A percentile compares a stretch with the other conserved stretches of the same genome.
Conservation (phyloP, 2,888 invertebrate species). For the Corbicula japonica region DNA sequence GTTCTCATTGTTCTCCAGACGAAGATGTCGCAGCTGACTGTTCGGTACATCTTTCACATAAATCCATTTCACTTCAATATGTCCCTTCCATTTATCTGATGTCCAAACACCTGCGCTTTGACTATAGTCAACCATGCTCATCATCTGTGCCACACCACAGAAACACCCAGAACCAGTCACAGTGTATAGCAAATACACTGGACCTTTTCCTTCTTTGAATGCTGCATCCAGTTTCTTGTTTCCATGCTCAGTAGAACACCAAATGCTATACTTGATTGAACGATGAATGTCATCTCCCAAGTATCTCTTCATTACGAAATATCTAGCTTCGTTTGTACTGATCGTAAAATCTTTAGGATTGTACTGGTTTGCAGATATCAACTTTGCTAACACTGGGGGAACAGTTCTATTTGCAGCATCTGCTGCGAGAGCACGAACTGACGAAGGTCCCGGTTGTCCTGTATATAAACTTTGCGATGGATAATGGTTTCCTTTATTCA, state of each 20-base stretch:
- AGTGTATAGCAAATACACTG: conserved; percentile 96
- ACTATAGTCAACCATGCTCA: conserved; percentile 96
- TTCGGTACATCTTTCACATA: conserved; percentile 93
- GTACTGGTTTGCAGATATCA: conserved; percentile 96
- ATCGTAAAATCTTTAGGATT: conserved; percentile 97
- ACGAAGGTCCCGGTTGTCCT: conserved; percentile 70
- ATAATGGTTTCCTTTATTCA: conserved; percentile 58
- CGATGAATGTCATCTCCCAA: conserved; percentile 99
- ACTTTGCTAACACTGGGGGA: conserved; percentile 94
- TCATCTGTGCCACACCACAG: conserved; percentile 99
- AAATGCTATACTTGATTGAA: conserved; percentile 99
- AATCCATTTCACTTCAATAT: conserved; percentile 98
- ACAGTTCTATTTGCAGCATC: conserved; percentile 48
- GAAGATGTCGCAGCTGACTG: conserved; percentile 96
- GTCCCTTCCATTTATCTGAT: conserved; percentile 99
- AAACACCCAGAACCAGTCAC: conserved; percentile 99
- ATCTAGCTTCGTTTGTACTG: conserved; percentile 93
- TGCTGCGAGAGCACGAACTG: conserved; percentile 52
- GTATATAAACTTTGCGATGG: conserved; percentile 58
- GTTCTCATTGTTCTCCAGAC: conserved; percentile 99
- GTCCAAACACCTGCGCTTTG: conserved; percentile 98
- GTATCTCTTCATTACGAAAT: conserved; percentile 99
- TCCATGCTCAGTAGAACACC: conserved; percentile 99
- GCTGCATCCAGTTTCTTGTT: conserved; percentile 97
- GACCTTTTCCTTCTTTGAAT: conserved; percentile 92